Percentiles rank a stretch among this genome's conserved stretches.
Evolutionary conservation across 2,797 vertebrate species (phyloP).

Genomic region (Kryptopterus vitreolus): DNA sequence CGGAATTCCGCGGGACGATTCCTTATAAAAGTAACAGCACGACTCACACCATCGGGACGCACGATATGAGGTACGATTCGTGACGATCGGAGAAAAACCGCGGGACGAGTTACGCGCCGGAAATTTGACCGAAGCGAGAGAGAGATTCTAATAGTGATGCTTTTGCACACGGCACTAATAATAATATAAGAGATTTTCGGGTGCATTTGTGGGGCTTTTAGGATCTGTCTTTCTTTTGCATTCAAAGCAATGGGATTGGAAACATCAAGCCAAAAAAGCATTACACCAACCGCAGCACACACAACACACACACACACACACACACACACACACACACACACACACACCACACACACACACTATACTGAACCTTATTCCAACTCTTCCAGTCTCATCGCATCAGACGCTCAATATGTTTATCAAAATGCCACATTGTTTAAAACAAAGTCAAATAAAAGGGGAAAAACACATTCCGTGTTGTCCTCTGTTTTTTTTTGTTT

Average conservation of each 20-base stretch:
- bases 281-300: conserved; percentile 3
- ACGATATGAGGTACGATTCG: too few relatives aligned
- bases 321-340: not conserved
- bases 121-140: too few relatives aligned
- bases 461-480: conserved; percentile 15
- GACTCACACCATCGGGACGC: too few relatives aligned
- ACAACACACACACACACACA: not conserved
- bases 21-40: too few relatives aligned
- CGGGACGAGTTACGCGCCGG: too few relatives aligned
- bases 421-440: conserved; percentile 46
- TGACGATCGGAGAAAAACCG: too few relatives aligned
- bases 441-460: conserved; percentile 37
- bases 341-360: not conserved
- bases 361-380: conserved; percentile 26
- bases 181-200: not conserved
- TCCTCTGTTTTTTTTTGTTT: not conserved
- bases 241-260: conserved; percentile 6
- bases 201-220: not conserved
- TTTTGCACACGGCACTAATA: not conserved
- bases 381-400: conserved; percentile 23
- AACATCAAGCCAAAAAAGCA: not conserved
- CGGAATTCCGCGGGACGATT: too few relatives aligned
- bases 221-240: conserved; percentile 2
- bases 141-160: too few relatives aligned
- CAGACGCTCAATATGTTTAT: conserved; percentile 46